phyloP scores from a whole-genome alignment of 2,113 vertebrate genomes.

The Festucalex cinctus region DNA sequence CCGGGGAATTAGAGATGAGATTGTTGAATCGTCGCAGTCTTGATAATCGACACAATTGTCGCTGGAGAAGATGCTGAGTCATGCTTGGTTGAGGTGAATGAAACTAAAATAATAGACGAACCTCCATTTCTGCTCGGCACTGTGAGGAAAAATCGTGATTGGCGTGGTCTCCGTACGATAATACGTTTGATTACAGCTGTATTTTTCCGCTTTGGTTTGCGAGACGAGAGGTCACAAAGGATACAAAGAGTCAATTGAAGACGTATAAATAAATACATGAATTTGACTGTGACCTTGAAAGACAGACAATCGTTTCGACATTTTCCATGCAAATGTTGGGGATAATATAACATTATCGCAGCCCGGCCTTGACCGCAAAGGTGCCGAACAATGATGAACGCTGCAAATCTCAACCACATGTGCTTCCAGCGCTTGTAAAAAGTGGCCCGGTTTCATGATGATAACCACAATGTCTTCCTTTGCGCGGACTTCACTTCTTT shows the following conservation, averaged over 20 bases:
- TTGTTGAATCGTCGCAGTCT: constrained; percentile 45
- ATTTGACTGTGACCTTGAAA: neutral
- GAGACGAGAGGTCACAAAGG: constrained; percentile 23
- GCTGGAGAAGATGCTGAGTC: constrained; percentile 56
- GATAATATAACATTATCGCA: constrained; percentile 4
- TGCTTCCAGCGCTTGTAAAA: constrained; percentile 17
- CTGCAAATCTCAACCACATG: constrained; percentile 36
- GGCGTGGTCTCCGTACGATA: constrained; percentile 9
- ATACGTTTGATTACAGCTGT: constrained; percentile 38
- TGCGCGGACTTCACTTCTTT: neutral
- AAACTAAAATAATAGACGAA: neutral
- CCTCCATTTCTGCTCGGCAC: neutral
- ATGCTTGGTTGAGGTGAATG: constrained; percentile 23
- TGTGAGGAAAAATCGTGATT: constrained; percentile 24
- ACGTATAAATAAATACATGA: neutral
- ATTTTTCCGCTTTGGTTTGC: constrained; percentile 32
- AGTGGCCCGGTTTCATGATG: neutral
- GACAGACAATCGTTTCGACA: constrained; percentile 5
- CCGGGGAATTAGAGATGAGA: constrained; percentile 55
- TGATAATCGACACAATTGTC: constrained; percentile 53
- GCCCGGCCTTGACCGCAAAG: constrained; percentile 10
- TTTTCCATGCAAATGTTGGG: neutral
- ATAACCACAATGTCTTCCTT: neutral
- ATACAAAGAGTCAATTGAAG: neutral
- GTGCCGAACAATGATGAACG: constrained; percentile 19